Evolutionary conservation across 2,113 vertebrate species (phyloP).

Genomic region (Pagrus major): DNA sequence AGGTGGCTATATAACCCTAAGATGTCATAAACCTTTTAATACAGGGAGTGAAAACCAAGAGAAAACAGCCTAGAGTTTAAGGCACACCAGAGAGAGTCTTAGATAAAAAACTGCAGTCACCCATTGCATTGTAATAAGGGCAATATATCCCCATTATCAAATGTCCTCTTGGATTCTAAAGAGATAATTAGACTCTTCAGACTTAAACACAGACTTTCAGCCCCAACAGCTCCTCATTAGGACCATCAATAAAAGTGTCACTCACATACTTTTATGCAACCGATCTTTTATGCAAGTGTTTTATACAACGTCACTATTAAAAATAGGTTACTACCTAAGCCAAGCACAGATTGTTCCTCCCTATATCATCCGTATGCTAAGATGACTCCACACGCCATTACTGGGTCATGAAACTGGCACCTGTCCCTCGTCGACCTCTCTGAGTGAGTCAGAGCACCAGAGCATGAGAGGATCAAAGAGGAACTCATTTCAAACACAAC

Average conservation of each 20-base stretch:
- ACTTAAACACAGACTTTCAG: too few relatives aligned
- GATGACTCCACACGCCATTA: slow-evolving; percentile 23
- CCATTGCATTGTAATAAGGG: not conserved
- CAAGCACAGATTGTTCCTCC: slow-evolving; percentile 7
- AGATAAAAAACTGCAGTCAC: not conserved
- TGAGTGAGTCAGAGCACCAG: slow-evolving; percentile 27
- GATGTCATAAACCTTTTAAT: not conserved
- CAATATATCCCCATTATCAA: slow-evolving; percentile 10
- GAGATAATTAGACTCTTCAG: slow-evolving; percentile 34
- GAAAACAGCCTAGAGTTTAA: not conserved
- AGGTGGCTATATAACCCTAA: not conserved
- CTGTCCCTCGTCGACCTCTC: slow-evolving; percentile 38
- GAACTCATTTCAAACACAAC: slow-evolving; percentile 29
- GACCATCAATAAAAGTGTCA: slow-evolving; percentile 29
- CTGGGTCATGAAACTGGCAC: slow-evolving; percentile 45
- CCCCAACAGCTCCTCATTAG: slow-evolving; percentile 18
- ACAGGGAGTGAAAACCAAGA: not conserved
- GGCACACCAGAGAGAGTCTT: not conserved
- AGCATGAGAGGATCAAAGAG: slow-evolving; percentile 52
- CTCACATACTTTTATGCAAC: not conserved
- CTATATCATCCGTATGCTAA: not conserved
- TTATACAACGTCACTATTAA: not conserved
- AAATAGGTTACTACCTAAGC: slow-evolving; percentile 24
- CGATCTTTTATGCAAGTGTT: not conserved
- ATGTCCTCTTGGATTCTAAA: slow-evolving; percentile 19